These are phyloP conservation scores for Grantiella picta DNA, from an alignment of 2,113 vertebrate species.

Conservation along the genomic window DNA sequence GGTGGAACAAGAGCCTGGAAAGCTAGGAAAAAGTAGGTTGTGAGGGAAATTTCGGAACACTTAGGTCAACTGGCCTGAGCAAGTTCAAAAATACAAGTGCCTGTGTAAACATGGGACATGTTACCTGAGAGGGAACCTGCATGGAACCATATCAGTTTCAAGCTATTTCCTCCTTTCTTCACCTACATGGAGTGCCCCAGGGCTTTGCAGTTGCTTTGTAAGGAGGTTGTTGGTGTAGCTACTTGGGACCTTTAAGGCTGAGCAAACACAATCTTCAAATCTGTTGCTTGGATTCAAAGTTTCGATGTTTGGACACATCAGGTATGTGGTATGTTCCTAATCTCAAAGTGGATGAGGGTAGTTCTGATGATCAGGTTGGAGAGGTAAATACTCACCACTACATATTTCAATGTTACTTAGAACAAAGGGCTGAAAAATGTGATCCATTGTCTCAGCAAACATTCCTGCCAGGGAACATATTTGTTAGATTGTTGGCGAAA, in stretches of 20 bases:
- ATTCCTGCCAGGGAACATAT: slow-evolving; percentile 18
- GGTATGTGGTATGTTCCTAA: slow-evolving; percentile 26
- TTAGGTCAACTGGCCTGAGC: not conserved
- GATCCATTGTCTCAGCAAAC: slow-evolving; percentile 38
- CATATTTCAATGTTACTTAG: slow-evolving; percentile 3
- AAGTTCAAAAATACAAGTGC: not conserved
- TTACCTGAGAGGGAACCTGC: not conserved
- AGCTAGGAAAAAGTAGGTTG: not conserved
- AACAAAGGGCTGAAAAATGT: slow-evolving; percentile 44
- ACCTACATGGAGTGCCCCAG: rapidly evolving
- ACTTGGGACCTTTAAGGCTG: not conserved
- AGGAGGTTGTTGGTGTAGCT: not conserved
- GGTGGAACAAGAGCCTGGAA: not conserved
- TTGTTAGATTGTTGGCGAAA: not conserved
- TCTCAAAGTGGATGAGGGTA: slow-evolving; percentile 14
- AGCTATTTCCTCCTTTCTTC: not conserved
- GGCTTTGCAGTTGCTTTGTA: not conserved
- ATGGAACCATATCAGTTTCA: not conserved
- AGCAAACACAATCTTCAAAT: not conserved
- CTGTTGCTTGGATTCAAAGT: not conserved
- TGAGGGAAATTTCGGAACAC: not conserved
- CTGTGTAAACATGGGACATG: rapidly evolving
- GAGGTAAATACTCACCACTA: not conserved
- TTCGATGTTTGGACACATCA: not conserved
- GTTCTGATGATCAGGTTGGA: not conserved